phyloP scores from a whole-genome alignment of 2,797 vertebrate genomes.

The Bryconaethiops microstoma region DNA sequence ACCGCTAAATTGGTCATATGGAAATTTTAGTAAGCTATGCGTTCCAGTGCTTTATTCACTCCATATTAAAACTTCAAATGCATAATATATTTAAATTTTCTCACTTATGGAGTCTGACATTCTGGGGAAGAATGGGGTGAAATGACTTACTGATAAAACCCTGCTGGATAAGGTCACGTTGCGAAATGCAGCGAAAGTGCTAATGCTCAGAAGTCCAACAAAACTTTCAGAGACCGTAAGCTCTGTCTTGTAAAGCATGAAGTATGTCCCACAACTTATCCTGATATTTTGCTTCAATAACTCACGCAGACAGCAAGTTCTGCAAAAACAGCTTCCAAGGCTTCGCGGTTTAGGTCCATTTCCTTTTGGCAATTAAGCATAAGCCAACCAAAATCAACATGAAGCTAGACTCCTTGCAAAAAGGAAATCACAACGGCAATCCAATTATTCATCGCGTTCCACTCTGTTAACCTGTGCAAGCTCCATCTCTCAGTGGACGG shows the following conservation, averaged over 20 bases:
- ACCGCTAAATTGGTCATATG: constrained; percentile 2
- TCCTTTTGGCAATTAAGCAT: constrained; percentile 8
- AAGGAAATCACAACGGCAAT: constrained; percentile 1
- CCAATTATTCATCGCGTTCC: constrained; percentile 20
- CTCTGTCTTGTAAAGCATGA: background rate
- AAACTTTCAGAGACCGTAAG: background rate
- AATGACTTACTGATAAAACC: background rate
- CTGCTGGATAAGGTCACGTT: background rate
- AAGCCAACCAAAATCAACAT: constrained; percentile 33
- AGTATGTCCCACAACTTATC: constrained; percentile 10
- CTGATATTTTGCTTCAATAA: constrained; percentile 20
- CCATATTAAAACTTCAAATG: background rate
- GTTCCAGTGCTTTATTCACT: background rate
- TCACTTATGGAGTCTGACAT: background rate
- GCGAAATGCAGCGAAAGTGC: background rate
- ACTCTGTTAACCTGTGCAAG: constrained; percentile 6
- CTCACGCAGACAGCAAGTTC: constrained; percentile 1
- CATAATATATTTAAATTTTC: background rate
- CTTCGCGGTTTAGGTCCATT: background rate
- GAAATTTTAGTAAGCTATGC: background rate
- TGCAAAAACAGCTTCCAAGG: background rate
- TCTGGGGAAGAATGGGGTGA: background rate
- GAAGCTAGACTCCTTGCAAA: constrained; percentile 25
- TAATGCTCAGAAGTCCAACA: background rate
- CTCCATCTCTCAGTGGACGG: constrained; percentile 2